A percentile compares a stretch with the other conserved stretches of the same genome.
Conservation (phyloP, 2,888 invertebrate genomes). For the Apotomis turbidana region DNA sequence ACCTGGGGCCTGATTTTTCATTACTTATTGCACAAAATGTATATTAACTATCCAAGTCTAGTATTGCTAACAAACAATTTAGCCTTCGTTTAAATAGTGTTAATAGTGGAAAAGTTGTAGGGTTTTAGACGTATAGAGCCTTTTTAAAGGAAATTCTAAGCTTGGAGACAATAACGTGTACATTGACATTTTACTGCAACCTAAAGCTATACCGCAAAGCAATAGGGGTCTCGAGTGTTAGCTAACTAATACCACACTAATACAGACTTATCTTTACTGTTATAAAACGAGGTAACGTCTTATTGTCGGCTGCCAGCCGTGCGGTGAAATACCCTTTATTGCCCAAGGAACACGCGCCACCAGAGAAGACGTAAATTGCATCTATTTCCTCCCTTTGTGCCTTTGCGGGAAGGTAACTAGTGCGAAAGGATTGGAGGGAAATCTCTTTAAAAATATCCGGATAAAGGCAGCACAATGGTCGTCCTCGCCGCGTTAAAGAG, state of each 20-base stretch:
- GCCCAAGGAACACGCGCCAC: not conserved
- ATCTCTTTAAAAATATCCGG: slow-evolving; percentile 22
- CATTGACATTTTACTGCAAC: not conserved
- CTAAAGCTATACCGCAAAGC: not conserved
- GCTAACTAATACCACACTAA: not conserved
- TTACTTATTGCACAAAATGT: not conserved
- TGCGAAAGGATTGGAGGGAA: slow-evolving; percentile 21
- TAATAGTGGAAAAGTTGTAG: too few species aligned
- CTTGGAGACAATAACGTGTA: not conserved
- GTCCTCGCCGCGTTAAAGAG: not conserved
- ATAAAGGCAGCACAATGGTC: not conserved
- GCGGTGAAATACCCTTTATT: slow-evolving; percentile 6
- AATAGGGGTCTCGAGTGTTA: not conserved
- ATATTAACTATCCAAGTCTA: not conserved
- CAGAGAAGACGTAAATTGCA: slow-evolving; percentile 50
- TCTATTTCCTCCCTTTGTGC: slow-evolving; percentile 49
- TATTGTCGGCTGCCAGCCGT: not conserved
- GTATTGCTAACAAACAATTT: too few species aligned
- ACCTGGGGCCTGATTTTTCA: not conserved
- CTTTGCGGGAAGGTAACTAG: slow-evolving; percentile 25
- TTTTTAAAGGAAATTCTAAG: not conserved
- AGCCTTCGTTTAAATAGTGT: too few species aligned
- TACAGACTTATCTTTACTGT: slow-evolving; percentile 6
- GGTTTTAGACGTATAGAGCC: too few species aligned
- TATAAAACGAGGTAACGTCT: slow-evolving; percentile 10